Evolutionary conservation across 1,140 invertebrate species (phyloP), one percentile per base, ranked within the genome.

Genomic region (Pseudomyrmex pallidus): DNA sequence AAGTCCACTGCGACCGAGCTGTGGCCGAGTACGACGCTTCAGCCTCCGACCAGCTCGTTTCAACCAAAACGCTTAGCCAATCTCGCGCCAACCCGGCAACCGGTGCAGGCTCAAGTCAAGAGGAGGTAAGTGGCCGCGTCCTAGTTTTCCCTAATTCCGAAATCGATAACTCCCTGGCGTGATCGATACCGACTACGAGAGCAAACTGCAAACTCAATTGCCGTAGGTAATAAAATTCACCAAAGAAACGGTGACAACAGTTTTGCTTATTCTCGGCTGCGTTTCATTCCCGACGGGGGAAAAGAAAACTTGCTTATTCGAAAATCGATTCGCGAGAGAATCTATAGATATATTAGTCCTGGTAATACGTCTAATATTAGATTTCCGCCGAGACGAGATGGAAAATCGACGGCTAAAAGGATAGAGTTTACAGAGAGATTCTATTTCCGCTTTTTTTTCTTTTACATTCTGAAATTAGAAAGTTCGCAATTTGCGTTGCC

Each of bases 101-200:
- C 63, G 57, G 64, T 66, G 62, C 82, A 80, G 57, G 12, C 64
- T 50, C 91, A 91, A 66, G 67, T 86, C 2, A 92, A 92, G 73
- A 86, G 90, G 72, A 93, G 91, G 92, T 93, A 74, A 91, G 84
- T 85, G 35, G 15, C 35, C 44, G 56, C 76, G 76, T 80, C 66
- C 76, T 59, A 80, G 54, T 80, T 80, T 12, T 59, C 76, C 76
- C 76, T 50, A 80, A 80, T 80, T 64, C 76, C 54, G 66, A 80
- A 80, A 72, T 80, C 76, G 66, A 80, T 72, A 72, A 35, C 54
- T n/a, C 9, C 35, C 35, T 35, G 35, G 20, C 44, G 44, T 59
- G 76, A 72, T 80, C 76, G 76, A 80, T 80, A 80, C n/a, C 22
- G 7, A 35, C 35, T 22, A 52, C 76, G 44, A 54, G 64, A n/a